A percentile compares a stretch with the other conserved stretches of the same genome.
Evolutionary conservation across 2,888 invertebrate genomes (phyloP).

Genomic region (Trileptium ribeirensis): DNA sequence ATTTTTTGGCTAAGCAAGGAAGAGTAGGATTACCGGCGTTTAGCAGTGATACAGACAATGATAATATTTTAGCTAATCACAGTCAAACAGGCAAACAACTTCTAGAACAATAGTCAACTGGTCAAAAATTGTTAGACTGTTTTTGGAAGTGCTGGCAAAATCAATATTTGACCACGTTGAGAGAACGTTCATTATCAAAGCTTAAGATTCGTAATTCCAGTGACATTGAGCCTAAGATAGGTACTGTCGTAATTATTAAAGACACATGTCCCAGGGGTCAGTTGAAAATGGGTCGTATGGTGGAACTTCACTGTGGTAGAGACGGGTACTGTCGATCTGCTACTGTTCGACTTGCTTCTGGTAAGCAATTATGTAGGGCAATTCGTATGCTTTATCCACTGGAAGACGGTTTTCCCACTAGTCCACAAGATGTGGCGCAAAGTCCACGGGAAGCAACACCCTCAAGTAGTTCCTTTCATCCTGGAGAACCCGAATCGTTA

Average conservation of each 20-base stretch:
- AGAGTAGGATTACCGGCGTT: too few relatives aligned
- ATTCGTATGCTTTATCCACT: background rate
- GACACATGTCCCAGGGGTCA: background rate
- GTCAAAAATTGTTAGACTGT: too few relatives aligned
- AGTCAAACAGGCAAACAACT: too few relatives aligned
- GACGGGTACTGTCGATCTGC: background rate
- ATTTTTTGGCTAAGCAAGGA: background rate
- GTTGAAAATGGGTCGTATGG: background rate
- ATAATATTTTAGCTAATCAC: slow-evolving; percentile 51
- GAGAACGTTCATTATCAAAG: background rate
- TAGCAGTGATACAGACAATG: too few relatives aligned
- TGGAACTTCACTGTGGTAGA: background rate
- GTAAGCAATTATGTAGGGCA: background rate
- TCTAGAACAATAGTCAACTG: background rate
- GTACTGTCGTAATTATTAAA: background rate
- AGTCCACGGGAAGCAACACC: too few relatives aligned
- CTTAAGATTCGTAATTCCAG: background rate
- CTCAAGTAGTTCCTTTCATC: too few relatives aligned
- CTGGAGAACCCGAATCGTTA: too few relatives aligned
- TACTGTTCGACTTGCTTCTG: background rate
- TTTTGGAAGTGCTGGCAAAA: slow-evolving; percentile 37
- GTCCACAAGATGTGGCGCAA: slow-evolving; percentile 51
- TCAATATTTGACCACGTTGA: too few relatives aligned
- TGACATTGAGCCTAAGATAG: background rate
- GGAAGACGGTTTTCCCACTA: slow-evolving; percentile 43